Conservation (phyloP, 2,113 vertebrate species). For the Ictidomys tridecemlineatus region DNA sequence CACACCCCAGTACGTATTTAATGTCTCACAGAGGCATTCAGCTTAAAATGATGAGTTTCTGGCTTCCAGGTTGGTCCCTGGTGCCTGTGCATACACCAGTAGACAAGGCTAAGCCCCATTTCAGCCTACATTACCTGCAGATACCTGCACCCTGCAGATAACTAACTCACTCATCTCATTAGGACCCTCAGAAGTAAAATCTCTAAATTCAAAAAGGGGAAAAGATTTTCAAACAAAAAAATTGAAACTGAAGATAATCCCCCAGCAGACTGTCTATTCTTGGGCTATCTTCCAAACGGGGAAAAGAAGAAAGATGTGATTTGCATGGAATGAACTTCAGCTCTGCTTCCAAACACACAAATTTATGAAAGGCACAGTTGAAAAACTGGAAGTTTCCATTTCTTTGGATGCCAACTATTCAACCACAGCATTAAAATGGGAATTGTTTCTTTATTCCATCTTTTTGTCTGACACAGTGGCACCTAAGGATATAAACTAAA, state of each 20-base stretch:
- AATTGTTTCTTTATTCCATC: background rate
- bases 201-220: background rate
- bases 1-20: background rate
- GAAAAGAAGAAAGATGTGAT: background rate
- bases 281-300: background rate
- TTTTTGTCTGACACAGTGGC: background rate
- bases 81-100: background rate
- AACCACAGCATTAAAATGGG: background rate
- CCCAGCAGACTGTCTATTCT: background rate
- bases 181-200: slow-evolving; percentile 30
- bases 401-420: slow-evolving; percentile 29
- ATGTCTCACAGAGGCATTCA: background rate
- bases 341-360: background rate
- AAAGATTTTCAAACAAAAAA: slow-evolving; percentile 12
- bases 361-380: background rate
- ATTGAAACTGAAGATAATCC: slow-evolving; percentile 19
- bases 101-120: background rate
- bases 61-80: background rate
- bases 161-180: background rate
- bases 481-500: background rate
- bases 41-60: background rate
- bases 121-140: background rate
- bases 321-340: slow-evolving; percentile 18
- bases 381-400: background rate
- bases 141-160: background rate